These are phyloP conservation scores for Gila orcuttii DNA, from an alignment of 2,113 vertebrate genomes.

Conservation along the genomic window DNA sequence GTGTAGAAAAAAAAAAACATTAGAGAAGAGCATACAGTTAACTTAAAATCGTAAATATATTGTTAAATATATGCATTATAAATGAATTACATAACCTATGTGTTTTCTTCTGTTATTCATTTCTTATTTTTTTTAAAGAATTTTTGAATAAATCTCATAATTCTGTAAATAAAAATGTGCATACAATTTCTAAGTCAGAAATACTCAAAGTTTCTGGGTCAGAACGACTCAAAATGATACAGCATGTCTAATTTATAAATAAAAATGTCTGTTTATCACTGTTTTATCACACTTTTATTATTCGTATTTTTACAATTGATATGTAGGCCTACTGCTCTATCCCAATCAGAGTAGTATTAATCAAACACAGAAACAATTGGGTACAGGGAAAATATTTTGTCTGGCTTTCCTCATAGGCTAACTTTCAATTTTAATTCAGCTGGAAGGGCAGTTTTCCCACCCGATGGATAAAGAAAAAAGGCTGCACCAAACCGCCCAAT, in stretches of 20 bases:
- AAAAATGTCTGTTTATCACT: background rate
- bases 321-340: background rate
- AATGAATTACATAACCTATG: too few species aligned
- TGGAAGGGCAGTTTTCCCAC: conserved; percentile 1
- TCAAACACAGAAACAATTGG: background rate
- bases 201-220: too few species aligned
- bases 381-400: too few species aligned
- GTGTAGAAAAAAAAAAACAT: too few species aligned
- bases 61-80: too few species aligned
- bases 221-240: background rate
- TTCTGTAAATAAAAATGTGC: too few species aligned
- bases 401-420: background rate
- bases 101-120: too few species aligned
- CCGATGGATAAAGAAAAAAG: conserved; percentile 20
- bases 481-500: background rate
- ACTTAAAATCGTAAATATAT: too few species aligned
- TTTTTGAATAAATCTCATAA: too few species aligned
- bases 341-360: background rate
- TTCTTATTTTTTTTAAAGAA: too few species aligned
- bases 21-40: too few species aligned
- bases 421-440: background rate
- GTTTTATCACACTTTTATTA: background rate
- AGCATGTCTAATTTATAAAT: background rate
- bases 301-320: background rate
- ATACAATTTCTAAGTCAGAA: too few species aligned